phyloP scores from a whole-genome alignment of 2,113 vertebrate species.

The Choloepus hoffmanni region DNA sequence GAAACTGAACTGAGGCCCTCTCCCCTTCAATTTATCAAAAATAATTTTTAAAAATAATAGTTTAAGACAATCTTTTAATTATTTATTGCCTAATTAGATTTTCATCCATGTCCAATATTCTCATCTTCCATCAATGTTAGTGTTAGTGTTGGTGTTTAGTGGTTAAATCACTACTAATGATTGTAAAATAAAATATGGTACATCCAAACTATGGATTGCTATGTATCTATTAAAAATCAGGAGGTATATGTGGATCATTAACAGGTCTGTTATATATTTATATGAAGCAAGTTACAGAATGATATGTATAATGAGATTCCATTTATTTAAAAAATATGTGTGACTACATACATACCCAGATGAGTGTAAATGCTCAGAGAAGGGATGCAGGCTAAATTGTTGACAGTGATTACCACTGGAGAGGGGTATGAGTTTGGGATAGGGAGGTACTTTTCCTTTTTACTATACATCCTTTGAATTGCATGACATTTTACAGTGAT shows the following conservation, averaged over 20 bases:
- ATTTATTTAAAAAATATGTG: not conserved
- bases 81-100: constrained; percentile 14
- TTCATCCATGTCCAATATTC: not conserved
- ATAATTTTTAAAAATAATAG: too few relatives aligned
- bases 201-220: not conserved
- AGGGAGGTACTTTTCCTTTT: too few relatives aligned
- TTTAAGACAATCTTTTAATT: constrained; percentile 32
- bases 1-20: not conserved
- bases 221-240: not conserved
- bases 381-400: not conserved
- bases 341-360: not conserved
- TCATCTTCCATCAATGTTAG: not conserved
- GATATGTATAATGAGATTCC: not conserved
- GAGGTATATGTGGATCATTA: not conserved
- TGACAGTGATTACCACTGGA: not conserved
- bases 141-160: too few relatives aligned
- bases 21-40: constrained; percentile 21
- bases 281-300: constrained; percentile 35
- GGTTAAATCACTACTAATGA: not conserved
- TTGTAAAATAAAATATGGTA: constrained; percentile 27
- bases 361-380: not conserved
- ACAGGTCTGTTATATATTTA: not conserved
- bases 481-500: too few relatives aligned
- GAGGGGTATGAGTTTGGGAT: too few relatives aligned
- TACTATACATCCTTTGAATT: too few relatives aligned